Conservation (phyloP, 2,113 vertebrate species). For the Falco punctatus region DNA sequence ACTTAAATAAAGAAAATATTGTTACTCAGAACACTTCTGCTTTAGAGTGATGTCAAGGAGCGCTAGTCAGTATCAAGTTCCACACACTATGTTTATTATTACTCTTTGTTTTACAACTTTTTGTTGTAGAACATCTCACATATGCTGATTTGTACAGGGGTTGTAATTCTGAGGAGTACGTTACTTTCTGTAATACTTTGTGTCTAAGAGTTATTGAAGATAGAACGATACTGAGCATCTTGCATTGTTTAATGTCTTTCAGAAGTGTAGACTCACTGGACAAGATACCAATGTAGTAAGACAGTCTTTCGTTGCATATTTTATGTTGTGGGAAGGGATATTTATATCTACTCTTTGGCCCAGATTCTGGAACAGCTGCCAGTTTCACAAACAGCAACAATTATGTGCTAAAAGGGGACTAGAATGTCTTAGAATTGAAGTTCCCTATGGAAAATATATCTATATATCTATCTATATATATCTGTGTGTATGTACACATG, state of each 20-base stretch:
- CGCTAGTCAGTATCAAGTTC: not conserved
- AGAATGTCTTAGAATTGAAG: not conserved
- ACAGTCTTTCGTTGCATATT: conserved; percentile 50
- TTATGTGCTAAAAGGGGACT: conserved; percentile 18
- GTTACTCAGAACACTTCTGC: not conserved
- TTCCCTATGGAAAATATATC: not conserved
- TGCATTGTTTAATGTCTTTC: not conserved
- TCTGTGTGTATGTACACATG: rapidly evolving
- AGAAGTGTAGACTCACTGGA: not conserved
- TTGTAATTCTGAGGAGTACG: not conserved
- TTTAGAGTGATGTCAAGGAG: not conserved
- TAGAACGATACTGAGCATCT: not conserved
- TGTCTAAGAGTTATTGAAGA: not conserved
- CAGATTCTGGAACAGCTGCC: conserved; percentile 47
- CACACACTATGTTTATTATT: not conserved
- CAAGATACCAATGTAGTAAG: not conserved
- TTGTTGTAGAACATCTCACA: not conserved
- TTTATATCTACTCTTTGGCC: conserved; percentile 53
- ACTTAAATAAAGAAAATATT: not conserved
- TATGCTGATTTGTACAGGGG: not conserved
- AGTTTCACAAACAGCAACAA: conserved; percentile 35
- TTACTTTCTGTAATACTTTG: not conserved
- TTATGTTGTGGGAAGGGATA: conserved; percentile 51
- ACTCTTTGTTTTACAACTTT: not conserved
- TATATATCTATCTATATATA: not conserved